Conservation (phyloP, 2,113 vertebrate species). For the Ariopsis seemanni region DNA sequence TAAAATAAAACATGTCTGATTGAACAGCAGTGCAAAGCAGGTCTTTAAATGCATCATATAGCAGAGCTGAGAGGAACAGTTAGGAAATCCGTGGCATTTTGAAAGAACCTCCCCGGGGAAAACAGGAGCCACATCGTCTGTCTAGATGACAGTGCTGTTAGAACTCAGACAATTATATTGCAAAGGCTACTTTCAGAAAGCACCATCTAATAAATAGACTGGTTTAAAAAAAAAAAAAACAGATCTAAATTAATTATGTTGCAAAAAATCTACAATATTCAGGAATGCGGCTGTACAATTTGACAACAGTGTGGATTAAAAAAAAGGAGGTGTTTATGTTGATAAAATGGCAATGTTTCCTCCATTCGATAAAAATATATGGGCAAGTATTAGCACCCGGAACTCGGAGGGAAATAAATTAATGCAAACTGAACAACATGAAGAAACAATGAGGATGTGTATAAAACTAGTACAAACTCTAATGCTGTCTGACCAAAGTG, state of each 20-base stretch:
- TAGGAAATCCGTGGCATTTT: slow-evolving; percentile 55
- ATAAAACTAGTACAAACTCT: slow-evolving; percentile 23
- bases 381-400: slow-evolving; percentile 39
- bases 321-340: slow-evolving; percentile 38
- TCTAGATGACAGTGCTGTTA: neutral
- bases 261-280: slow-evolving; percentile 51
- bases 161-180: slow-evolving; percentile 43
- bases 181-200: slow-evolving; percentile 59
- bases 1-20: slow-evolving; percentile 48
- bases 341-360: slow-evolving; percentile 47
- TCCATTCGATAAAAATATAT: slow-evolving; percentile 33
- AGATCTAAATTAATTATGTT: slow-evolving; percentile 46
- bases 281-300: slow-evolving; percentile 59
- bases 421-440: slow-evolving; percentile 24
- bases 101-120: slow-evolving; percentile 48
- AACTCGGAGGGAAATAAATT: slow-evolving; percentile 30
- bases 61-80: slow-evolving; percentile 41
- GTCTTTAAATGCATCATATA: slow-evolving; percentile 47
- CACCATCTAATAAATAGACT: slow-evolving; percentile 67
- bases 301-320: slow-evolving; percentile 42
- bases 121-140: slow-evolving; percentile 49
- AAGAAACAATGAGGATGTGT: slow-evolving; percentile 13
- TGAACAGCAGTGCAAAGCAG: slow-evolving; percentile 61
- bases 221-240: slow-evolving; percentile 51
- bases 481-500: slow-evolving; percentile 5